Conservation (phyloP, 2,888 invertebrate genomes). For the Mayetiola destructor region DNA sequence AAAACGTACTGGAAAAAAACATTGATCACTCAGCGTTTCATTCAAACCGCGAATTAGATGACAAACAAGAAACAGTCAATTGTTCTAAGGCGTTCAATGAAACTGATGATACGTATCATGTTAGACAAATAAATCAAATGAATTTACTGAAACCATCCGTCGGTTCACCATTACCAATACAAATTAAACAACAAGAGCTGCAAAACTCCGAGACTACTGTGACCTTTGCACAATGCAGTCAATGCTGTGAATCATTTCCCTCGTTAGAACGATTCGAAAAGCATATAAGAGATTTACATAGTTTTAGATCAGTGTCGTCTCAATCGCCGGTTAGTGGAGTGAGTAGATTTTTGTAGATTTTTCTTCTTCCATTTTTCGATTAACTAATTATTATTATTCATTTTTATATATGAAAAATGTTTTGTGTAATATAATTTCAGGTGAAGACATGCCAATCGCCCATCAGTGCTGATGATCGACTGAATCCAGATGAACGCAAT, state of each 20-base stretch:
- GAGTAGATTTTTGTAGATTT: neutral
- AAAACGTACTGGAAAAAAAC: slow-evolving; percentile 1
- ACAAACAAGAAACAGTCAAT: too few relatives aligned
- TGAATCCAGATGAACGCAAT: slow-evolving; percentile 6
- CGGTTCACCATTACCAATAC: neutral
- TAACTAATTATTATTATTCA: too few relatives aligned
- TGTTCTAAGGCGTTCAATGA: too few relatives aligned
- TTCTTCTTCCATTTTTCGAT: neutral
- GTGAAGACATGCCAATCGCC: neutral
- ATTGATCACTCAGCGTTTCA: too few relatives aligned
- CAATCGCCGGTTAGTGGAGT: neutral
- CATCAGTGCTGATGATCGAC: neutral
- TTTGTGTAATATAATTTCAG: neutral
- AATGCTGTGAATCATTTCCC: slow-evolving; percentile 14
- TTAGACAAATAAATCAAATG: too few relatives aligned
- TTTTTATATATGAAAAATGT: too few relatives aligned
- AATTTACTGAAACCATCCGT: neutral
- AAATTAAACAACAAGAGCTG: neutral
- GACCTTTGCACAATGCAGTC: slow-evolving; percentile 12
- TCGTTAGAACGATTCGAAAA: slow-evolving; percentile 13
- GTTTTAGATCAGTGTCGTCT: neutral
- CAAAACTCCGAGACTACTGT: neutral
- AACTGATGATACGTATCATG: too few relatives aligned
- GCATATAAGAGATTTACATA: slow-evolving; percentile 14
- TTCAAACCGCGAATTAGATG: too few relatives aligned